A percentile compares a stretch with the other conserved stretches of the same genome.
Conservation (phyloP, 1,140 invertebrate species). For the Drosophila melanica region DNA sequence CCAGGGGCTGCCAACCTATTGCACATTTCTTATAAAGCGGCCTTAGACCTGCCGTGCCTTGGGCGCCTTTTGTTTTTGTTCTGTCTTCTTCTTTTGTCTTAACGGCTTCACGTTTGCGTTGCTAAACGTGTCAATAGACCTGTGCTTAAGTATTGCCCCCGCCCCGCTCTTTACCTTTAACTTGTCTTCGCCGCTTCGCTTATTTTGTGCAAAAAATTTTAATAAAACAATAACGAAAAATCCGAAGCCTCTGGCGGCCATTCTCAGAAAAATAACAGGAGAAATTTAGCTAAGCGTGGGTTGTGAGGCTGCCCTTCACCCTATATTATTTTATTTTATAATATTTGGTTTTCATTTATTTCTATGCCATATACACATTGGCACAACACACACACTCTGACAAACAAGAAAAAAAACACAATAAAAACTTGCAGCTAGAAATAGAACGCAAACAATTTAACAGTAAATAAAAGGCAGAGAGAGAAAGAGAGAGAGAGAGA, state of each 20-base stretch:
- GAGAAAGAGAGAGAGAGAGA: background rate
- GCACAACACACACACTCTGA: background rate
- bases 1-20: background rate
- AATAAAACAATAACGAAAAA: conserved; percentile 18
- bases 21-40: background rate
- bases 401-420: conserved; percentile 5
- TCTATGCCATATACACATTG: conserved; percentile 6
- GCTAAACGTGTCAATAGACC: conserved; percentile 45
- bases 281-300: background rate
- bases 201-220: conserved; percentile 2
- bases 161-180: background rate
- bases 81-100: conserved; percentile 1
- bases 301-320: background rate
- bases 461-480: background rate
- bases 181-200: background rate
- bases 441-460: conserved; percentile 27
- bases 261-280: conserved; percentile 9
- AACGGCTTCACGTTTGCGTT: conserved; percentile 28
- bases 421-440: conserved; percentile 21
- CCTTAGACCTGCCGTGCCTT: conserved; percentile 10
- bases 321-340: conserved; percentile 20
- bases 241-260: conserved; percentile 6
- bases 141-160: conserved; percentile 12
- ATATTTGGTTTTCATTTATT: conserved; percentile 35
- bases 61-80: background rate